phyloP scores from a whole-genome alignment of 2,888 invertebrate species.

The Macaria notata region DNA sequence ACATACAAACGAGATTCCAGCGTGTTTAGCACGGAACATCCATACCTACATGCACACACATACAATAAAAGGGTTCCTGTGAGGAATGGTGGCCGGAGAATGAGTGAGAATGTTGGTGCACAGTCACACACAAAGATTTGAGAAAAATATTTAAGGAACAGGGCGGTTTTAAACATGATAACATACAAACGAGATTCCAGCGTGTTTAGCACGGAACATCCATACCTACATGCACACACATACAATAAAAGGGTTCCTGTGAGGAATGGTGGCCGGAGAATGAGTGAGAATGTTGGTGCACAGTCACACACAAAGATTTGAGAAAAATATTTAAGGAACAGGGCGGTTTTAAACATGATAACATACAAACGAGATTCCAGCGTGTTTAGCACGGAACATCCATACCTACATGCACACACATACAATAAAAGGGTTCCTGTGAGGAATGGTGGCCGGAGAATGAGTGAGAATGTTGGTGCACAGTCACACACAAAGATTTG shows the following conservation, averaged over 20 bases:
- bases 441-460: background rate
- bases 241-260: background rate
- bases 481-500: no score
- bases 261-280: background rate
- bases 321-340: no score
- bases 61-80: background rate
- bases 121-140: no score
- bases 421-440: background rate
- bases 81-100: background rate
- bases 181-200: constrained; percentile 43
- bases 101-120: no score
- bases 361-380: constrained; percentile 43
- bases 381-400: constrained; percentile 35
- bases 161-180: no score
- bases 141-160: no score
- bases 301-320: no score
- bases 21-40: constrained; percentile 35
- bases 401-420: background rate
- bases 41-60: background rate
- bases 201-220: constrained; percentile 35
- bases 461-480: no score
- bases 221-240: background rate
- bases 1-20: constrained; percentile 43
- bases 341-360: no score
- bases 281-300: no score